Base-by-base conservation (phyloP, 2,113 vertebrate species). In the Alligator mississippiensis region DNA sequence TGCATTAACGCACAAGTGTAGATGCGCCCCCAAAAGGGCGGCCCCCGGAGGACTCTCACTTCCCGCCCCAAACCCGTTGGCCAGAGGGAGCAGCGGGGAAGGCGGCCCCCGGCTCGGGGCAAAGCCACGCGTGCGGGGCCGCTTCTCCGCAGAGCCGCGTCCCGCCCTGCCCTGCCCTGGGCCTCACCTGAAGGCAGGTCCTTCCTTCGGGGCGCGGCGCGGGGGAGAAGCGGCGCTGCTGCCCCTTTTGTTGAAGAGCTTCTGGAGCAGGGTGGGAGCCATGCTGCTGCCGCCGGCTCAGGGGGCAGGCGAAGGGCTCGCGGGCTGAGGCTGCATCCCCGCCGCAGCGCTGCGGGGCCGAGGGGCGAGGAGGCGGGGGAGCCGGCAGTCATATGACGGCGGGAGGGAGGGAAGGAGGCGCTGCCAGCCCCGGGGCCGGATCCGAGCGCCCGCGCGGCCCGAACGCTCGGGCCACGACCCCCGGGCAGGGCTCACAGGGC, bases 241-340 rank as follows among this genome's bases (percentile, higher is more conserved):
- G 80, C 97, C 96, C 94, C 96, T 98, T 95, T 98, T 98, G 97
- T 96, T 97, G 92, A 98, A 98, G 30, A 98, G 97, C 98, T 97
- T 98, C 95, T 98, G 98, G 34, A 98, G 97, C 93, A 98, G 97
- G 27, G 98, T 98, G 54, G 98, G 98, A 92, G 98, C 98, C 98
- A 98, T 98, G 95, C 82, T 88, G 96, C 86, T 55, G 80, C 63
- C 47, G 58, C 55, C 16, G 24, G 59, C 61, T 88, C 96, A 97
- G 93, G 81, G 63, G 25, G 93, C 87, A 54, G 91, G 88, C 11
- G 83, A 85, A 77, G 18, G 87, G 66, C 14, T 25, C 57, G 75
- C 87, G 78, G 64, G 92, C 70, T 34, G 77, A 66, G 57, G 89
- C 77, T 88, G 91, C 94, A 93, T 90, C 86, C 85, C 90, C 74